Conservation (phyloP, 2,113 vertebrate species). For the Cheilinus undulatus region DNA sequence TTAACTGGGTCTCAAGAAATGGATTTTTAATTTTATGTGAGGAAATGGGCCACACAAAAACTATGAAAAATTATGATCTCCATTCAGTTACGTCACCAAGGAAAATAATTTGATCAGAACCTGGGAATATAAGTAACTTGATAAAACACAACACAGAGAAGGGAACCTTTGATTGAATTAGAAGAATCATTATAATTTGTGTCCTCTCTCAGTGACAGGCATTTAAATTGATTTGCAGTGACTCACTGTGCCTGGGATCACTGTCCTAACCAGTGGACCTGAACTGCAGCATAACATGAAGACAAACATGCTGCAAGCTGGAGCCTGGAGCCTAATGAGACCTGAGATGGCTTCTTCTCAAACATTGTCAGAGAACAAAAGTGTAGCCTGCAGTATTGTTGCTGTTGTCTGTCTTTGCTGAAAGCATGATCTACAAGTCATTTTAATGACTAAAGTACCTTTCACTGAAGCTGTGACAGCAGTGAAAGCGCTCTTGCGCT, state of each 20-base stretch:
- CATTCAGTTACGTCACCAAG: too few species aligned
- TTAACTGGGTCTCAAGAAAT: too few species aligned
- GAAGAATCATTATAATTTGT: neutral
- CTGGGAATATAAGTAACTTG: too few species aligned
- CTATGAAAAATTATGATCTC: too few species aligned
- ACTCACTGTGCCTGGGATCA: conserved; percentile 3
- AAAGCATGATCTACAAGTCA: conserved; percentile 8
- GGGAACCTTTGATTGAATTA: neutral
- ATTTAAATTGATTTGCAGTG: conserved; percentile 9
- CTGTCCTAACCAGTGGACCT: conserved; percentile 11
- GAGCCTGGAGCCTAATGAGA: conserved; percentile 32
- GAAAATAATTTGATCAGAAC: too few species aligned
- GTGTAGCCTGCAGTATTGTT: conserved; percentile 9
- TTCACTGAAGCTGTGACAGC: conserved; percentile 26
- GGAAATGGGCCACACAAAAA: too few species aligned
- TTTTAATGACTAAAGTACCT: conserved; percentile 43
- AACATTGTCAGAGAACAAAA: conserved; percentile 7
- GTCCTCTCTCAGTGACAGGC: neutral
- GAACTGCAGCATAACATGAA: conserved; percentile 37
- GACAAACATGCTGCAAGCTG: conserved; percentile 32
- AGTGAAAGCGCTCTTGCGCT: conserved; percentile 26
- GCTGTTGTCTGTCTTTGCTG: conserved; percentile 8
- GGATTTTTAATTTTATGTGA: too few species aligned
- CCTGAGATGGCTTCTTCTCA: conserved; percentile 33
- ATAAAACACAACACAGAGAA: too few species aligned